Percentiles rank a stretch among this genome's conserved stretches.
Evolutionary conservation across 2,797 vertebrate species (phyloP).

Genomic region (Oreonectes daqikongensis): DNA sequence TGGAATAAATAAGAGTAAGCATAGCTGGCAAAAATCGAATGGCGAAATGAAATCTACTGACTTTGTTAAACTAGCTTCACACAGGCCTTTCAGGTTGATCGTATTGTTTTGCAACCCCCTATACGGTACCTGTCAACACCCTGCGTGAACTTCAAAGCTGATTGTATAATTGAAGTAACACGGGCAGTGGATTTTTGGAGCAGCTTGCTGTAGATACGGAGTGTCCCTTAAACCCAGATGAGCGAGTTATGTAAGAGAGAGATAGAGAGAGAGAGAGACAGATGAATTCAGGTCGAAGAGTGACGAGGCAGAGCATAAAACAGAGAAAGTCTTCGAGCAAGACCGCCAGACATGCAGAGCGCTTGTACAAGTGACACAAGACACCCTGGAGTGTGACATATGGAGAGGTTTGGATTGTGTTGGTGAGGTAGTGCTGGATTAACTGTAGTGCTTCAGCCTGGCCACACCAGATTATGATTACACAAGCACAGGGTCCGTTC

Average conservation of each 20-base stretch:
- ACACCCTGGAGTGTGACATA: slow-evolving; percentile 60
- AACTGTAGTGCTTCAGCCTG: slow-evolving; percentile 33
- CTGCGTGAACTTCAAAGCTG: slow-evolving; percentile 70
- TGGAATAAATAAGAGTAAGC: too few species aligned
- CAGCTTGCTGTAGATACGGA: slow-evolving; percentile 53
- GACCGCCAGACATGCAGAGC: slow-evolving; percentile 40
- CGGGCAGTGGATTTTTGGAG: slow-evolving; percentile 76
- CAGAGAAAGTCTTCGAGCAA: slow-evolving; percentile 72
- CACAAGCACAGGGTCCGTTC: slow-evolving; percentile 43
- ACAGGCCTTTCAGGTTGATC: not conserved
- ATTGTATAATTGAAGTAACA: slow-evolving; percentile 72
- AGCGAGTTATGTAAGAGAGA: slow-evolving; percentile 74
- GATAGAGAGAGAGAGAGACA: slow-evolving; percentile 51
- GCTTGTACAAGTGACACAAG: slow-evolving; percentile 70
- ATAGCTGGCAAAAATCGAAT: too few species aligned
- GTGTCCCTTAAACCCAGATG: slow-evolving; percentile 58
- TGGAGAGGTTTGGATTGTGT: slow-evolving; percentile 43
- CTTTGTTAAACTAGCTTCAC: too few species aligned
- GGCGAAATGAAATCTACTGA: too few species aligned
- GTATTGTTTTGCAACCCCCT: slow-evolving; percentile 7
- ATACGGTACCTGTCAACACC: slow-evolving; percentile 63
- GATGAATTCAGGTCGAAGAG: slow-evolving; percentile 74
- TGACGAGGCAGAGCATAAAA: slow-evolving; percentile 62
- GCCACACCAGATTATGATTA: slow-evolving; percentile 31
- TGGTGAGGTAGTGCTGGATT: slow-evolving; percentile 42